Percentiles rank a stretch among this genome's conserved stretches.
Evolutionary conservation across 2,888 invertebrate species (phyloP).

Genomic region (Pterobdella sp.): DNA sequence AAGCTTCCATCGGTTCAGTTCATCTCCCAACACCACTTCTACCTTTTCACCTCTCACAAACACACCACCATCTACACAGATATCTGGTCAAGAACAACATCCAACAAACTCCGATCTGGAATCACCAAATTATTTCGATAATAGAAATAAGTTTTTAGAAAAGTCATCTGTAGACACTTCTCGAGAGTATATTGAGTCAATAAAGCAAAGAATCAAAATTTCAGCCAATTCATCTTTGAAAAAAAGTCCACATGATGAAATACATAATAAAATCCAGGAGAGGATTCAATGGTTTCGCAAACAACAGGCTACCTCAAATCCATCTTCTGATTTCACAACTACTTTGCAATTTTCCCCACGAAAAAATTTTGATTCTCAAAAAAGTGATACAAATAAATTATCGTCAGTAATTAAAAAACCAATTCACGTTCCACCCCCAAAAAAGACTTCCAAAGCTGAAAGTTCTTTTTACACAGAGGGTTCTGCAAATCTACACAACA

Average conservation of each 20-base stretch:
- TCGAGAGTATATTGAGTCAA: background rate
- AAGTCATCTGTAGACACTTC: no score
- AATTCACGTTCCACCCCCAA: constrained; percentile 2
- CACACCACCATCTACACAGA: no score
- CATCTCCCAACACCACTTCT: no score
- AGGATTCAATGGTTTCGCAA: background rate
- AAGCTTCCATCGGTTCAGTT: no score
- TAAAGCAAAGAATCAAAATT: background rate
- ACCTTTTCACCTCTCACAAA: no score
- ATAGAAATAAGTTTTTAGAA: no score
- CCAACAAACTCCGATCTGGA: no score
- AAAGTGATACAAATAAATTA: background rate
- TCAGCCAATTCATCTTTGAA: background rate
- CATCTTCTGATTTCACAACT: background rate
- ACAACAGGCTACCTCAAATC: background rate
- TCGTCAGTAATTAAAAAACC: constrained; percentile 25
- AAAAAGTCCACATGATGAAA: background rate
- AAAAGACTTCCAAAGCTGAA: background rate
- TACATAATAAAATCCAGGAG: background rate
- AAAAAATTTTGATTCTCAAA: background rate
- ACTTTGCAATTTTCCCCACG: background rate
- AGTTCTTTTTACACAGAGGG: background rate
- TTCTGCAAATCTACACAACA: background rate
- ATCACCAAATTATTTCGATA: no score
- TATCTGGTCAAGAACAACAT: no score